Evolutionary conservation across 37 sponge, comb jelly and placozoan species (phyloP).

Genomic region (Diacarnus erythraeanus): DNA sequence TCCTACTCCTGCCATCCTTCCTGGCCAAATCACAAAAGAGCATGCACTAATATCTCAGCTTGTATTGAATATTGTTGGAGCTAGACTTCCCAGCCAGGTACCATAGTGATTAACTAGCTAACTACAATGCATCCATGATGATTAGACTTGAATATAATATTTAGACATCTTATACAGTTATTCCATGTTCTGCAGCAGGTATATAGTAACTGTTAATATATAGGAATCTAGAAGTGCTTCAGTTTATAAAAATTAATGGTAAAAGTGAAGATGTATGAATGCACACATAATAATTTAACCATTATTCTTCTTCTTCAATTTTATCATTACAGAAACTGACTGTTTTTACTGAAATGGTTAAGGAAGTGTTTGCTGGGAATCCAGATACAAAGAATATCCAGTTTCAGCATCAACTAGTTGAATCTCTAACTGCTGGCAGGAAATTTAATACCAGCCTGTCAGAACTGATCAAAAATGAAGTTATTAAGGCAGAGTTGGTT

Average conservation of each 20-base stretch:
- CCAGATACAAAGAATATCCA: constrained; percentile 19
- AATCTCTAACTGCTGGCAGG: background rate
- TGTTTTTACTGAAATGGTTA: constrained; percentile 69
- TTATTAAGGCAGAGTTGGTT: constrained; percentile 19
- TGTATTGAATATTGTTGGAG: constrained; percentile 29
- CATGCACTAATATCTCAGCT: constrained; percentile 64
- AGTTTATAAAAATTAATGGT: too few relatives aligned
- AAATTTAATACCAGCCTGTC: background rate
- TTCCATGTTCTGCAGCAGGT: background rate
- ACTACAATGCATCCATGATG: background rate
- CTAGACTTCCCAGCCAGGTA: constrained; percentile 57
- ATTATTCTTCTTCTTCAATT: too few relatives aligned
- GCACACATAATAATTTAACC: too few relatives aligned
- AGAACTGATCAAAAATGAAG: constrained; percentile 9
- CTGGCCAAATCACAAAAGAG: constrained; percentile 21
- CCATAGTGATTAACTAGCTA: too few relatives aligned
- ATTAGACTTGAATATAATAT: too few relatives aligned
- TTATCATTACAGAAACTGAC: constrained; percentile 61
- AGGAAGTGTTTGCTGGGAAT: constrained; percentile 60
- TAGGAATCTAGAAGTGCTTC: too few relatives aligned
- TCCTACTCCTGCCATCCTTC: background rate
- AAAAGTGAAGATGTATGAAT: too few relatives aligned
- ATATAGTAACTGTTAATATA: too few relatives aligned
- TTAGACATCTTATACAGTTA: background rate
- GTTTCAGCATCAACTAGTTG: constrained; percentile 1